A percentile compares a stretch with the other conserved stretches of the same genome.
phyloP scores from a whole-genome alignment of 2,797 vertebrate genomes.

The Smutsia temminckii region DNA sequence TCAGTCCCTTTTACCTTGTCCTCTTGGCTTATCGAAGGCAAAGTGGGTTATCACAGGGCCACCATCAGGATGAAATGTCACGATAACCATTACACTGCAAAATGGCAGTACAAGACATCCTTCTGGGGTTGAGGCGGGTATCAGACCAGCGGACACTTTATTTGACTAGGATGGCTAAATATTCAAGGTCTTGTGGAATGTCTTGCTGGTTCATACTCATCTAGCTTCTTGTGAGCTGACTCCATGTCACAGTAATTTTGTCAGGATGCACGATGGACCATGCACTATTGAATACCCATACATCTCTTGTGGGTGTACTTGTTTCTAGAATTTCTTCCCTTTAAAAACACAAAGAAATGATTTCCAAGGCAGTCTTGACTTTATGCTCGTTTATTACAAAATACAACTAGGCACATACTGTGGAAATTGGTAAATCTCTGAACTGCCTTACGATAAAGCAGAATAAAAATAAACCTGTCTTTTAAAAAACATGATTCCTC shows the following conservation, averaged over 20 bases:
- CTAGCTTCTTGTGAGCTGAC: background rate
- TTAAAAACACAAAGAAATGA: conserved; percentile 50
- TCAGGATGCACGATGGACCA: background rate
- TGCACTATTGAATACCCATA: background rate
- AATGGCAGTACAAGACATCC: background rate
- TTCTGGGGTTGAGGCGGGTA: background rate
- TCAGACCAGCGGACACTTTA: background rate
- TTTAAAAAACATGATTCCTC: conserved; percentile 41
- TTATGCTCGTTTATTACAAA: conserved; percentile 54
- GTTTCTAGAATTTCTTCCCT: background rate
- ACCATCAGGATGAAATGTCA: background rate
- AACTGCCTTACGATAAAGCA: background rate
- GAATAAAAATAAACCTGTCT: conserved; percentile 56
- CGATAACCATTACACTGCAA: background rate
- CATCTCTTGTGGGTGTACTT: background rate
- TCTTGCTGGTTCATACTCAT: background rate
- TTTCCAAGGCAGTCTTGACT: conserved; percentile 13
- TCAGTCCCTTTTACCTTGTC: background rate
- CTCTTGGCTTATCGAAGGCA: background rate
- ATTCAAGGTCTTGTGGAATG: background rate
- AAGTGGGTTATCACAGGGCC: background rate
- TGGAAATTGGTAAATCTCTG: conserved; percentile 55
- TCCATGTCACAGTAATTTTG: background rate
- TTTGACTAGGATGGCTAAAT: background rate
- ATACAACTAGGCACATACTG: background rate